These are phyloP conservation scores for Nicator chloris DNA, from an alignment of 2,113 vertebrate genomes.

Conservation along the genomic window DNA sequence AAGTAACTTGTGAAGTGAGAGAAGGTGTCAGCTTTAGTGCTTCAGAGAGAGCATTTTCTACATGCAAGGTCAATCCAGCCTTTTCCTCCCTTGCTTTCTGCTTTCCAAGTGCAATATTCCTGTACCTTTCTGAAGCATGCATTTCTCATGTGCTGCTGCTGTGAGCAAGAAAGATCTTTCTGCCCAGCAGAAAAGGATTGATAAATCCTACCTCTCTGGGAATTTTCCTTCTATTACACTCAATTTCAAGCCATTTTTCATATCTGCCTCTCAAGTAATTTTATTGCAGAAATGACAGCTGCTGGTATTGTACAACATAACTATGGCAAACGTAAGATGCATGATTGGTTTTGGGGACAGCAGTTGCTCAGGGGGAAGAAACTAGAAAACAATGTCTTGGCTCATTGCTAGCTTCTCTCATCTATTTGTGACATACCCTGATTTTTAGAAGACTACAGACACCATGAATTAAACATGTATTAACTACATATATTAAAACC, in stretches of 20 bases:
- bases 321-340: background rate
- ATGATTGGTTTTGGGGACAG: background rate
- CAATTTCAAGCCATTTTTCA: background rate
- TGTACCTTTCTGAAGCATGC: background rate
- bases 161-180: background rate
- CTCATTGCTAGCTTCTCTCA: background rate
- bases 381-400: background rate
- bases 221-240: background rate
- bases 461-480: background rate
- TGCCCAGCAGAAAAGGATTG: background rate
- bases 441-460: background rate
- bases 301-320: background rate
- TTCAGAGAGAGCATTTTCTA: background rate
- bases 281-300: background rate
- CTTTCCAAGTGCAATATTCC: background rate
- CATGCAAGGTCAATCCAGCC: accelerated
- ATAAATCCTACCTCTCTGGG: background rate
- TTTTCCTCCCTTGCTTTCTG: background rate
- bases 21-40: background rate
- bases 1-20: background rate
- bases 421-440: background rate
- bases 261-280: background rate
- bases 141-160: background rate
- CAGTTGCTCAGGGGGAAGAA: background rate
- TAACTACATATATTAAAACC: background rate